Conservation (phyloP, 2,797 vertebrate genomes). For the Gambusia yucatana region DNA sequence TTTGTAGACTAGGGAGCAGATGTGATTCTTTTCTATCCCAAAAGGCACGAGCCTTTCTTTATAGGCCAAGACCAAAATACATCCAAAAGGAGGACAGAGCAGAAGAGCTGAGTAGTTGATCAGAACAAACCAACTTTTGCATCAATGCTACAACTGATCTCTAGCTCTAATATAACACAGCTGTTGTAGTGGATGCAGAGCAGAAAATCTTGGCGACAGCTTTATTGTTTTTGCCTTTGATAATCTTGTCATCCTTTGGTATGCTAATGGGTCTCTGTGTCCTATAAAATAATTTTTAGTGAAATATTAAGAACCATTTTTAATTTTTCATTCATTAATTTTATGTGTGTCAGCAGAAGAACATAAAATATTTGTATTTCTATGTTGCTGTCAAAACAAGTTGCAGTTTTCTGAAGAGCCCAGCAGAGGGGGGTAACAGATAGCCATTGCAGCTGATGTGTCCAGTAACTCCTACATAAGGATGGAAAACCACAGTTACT, state of each 20-base stretch:
- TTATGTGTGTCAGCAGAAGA: neutral
- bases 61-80: conserved; percentile 70
- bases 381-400: conserved; percentile 38
- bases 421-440: conserved; percentile 80
- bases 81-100: conserved; percentile 66
- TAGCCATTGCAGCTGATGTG: conserved; percentile 6
- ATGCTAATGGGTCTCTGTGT: neutral
- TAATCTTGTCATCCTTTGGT: conserved; percentile 12
- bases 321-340: conserved; percentile 6
- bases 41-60: conserved; percentile 50
- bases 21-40: conserved; percentile 55
- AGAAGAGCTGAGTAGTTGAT: conserved; percentile 35
- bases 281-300: neutral
- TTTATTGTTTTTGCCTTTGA: neutral
- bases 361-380: conserved; percentile 1
- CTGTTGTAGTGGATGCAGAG: neutral
- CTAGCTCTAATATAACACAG: neutral
- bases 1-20: conserved; percentile 43
- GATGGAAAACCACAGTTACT: conserved; percentile 2
- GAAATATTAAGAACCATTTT: neutral
- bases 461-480: neutral
- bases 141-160: neutral
- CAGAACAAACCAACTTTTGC: conserved; percentile 29
- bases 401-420: conserved; percentile 66
- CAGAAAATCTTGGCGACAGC: neutral